Evolutionary conservation across 2,797 vertebrate species (phyloP).

Genomic region (Cirrhinus molitorella): DNA sequence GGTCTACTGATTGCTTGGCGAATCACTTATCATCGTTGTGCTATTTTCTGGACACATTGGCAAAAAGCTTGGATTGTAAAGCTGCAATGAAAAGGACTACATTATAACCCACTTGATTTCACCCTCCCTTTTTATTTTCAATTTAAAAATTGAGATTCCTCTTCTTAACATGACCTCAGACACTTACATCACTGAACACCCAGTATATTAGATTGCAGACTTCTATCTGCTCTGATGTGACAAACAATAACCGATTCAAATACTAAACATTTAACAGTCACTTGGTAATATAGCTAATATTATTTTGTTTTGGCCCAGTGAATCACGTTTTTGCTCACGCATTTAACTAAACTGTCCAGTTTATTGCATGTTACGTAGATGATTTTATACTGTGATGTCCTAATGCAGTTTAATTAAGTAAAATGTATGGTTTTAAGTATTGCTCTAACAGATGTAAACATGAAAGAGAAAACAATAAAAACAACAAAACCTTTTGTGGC

Average conservation of each 20-base stretch:
- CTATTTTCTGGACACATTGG: neutral
- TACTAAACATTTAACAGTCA: neutral
- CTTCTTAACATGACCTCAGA: neutral
- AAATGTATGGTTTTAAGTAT: neutral
- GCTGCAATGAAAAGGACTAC: neutral
- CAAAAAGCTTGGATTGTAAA: neutral
- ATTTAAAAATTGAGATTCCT: neutral
- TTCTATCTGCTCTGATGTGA: neutral
- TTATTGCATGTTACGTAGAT: neutral
- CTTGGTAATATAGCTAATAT: neutral
- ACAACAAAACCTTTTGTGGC: slow-evolving; percentile 80
- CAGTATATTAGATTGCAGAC: neutral
- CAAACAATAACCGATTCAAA: neutral
- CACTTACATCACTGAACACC: neutral
- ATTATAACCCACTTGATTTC: neutral
- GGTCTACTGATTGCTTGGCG: neutral
- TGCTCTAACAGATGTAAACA: neutral
- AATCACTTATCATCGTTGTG: neutral
- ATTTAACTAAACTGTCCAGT: neutral
- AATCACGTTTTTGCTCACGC: neutral
- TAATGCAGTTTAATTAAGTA: too few species aligned
- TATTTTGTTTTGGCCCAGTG: neutral
- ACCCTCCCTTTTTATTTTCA: neutral
- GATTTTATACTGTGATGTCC: neutral
- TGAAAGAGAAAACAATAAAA: neutral